phyloP scores from a whole-genome alignment of 2,113 vertebrate species.

The Tupaia tana region DNA sequence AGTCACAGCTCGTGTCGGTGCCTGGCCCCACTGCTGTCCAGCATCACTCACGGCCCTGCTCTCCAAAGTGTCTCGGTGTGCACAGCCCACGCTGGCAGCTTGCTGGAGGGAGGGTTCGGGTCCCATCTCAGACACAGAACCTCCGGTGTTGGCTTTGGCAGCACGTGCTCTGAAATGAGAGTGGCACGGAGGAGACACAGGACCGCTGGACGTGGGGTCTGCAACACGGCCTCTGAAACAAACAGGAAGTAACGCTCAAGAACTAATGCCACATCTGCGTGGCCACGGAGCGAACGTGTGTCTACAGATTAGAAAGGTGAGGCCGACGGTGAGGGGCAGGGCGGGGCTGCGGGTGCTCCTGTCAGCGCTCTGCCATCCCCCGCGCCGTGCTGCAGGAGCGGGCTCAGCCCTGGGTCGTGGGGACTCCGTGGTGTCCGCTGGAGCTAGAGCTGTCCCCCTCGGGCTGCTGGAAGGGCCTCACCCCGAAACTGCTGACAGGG shows the following conservation, averaged over 20 bases:
- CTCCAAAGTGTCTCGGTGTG: no score
- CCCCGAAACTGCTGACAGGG: fast-evolving
- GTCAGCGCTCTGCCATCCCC: no score
- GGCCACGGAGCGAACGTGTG: fast-evolving
- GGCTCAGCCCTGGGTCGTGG: fast-evolving
- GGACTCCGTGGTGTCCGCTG: fast-evolving
- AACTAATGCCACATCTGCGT: fast-evolving
- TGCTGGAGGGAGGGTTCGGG: background rate
- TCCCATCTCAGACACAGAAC: background rate
- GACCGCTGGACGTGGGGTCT: background rate
- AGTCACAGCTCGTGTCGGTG: fast-evolving
- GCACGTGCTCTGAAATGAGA: no score
- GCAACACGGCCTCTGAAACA: background rate
- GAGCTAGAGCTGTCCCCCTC: background rate
- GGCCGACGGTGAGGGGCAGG: background rate
- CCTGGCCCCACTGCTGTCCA: no score
- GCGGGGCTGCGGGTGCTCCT: no score
- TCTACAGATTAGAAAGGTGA: background rate
- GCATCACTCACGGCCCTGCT: fast-evolving
- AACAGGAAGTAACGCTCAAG: background rate
- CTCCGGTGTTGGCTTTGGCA: no score
- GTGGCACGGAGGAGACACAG: background rate
- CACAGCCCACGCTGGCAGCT: background rate
- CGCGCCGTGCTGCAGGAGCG: fast-evolving
- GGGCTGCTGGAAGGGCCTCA: fast-evolving